Percentiles rank a stretch among this genome's conserved stretches.
phyloP scores from a whole-genome alignment of 2,888 invertebrate species.

The Mayetiola destructor region DNA sequence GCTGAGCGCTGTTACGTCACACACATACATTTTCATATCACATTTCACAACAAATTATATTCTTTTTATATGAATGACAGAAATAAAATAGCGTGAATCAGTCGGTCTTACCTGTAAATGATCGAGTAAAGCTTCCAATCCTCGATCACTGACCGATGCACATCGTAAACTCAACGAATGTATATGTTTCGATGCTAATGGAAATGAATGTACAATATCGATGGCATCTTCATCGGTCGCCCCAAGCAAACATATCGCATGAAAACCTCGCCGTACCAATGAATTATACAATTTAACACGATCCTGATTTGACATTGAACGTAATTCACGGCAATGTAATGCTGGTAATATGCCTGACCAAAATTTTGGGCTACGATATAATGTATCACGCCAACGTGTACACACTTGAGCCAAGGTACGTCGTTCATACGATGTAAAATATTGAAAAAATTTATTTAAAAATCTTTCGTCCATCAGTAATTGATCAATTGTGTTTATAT shows the following conservation, averaged over 20 bases:
- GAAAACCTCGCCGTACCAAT: conserved; percentile 70
- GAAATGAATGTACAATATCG: conserved; percentile 75
- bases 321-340: conserved; percentile 69
- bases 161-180: conserved; percentile 75
- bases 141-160: conserved; percentile 81
- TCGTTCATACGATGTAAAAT: conserved; percentile 64
- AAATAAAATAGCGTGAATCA: too few relatives aligned
- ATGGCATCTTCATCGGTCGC: conserved; percentile 81
- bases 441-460: conserved; percentile 68
- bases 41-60: too few relatives aligned
- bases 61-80: too few relatives aligned
- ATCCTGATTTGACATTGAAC: conserved; percentile 43
- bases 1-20: too few relatives aligned
- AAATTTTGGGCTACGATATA: conserved; percentile 75
- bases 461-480: conserved; percentile 74
- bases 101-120: conserved; percentile 65
- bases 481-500: conserved; percentile 53
- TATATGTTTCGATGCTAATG: conserved; percentile 66
- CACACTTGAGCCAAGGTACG: conserved; percentile 71
- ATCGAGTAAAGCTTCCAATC: conserved; percentile 74
- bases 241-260: conserved; percentile 66
- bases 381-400: conserved; percentile 71
- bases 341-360: conserved; percentile 79
- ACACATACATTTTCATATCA: too few relatives aligned
- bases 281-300: conserved; percentile 58